phyloP scores from a whole-genome alignment of 1,140 invertebrate genomes.

The Tetramorium alpestre region DNA sequence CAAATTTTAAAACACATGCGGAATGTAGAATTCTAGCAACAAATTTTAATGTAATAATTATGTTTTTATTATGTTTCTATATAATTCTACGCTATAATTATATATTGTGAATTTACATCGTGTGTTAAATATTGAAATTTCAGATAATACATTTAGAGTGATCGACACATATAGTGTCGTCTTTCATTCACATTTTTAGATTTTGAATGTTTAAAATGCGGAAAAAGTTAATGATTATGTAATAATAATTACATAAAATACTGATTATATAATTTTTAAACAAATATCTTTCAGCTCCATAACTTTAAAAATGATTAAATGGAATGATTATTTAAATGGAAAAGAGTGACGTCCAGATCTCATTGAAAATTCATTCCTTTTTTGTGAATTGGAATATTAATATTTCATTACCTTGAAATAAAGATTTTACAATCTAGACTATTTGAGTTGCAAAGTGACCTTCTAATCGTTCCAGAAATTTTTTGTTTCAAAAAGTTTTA shows the following conservation, averaged over 20 bases:
- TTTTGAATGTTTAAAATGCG: not conserved
- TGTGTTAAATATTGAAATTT: not conserved
- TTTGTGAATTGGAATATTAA: too few species aligned
- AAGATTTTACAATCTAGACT: too few species aligned
- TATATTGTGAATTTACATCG: not conserved
- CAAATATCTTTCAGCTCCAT: not conserved
- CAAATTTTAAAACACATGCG: not conserved
- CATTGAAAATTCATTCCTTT: too few species aligned
- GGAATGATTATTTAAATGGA: not conserved
- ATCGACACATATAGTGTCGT: not conserved
- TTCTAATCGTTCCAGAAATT: too few species aligned
- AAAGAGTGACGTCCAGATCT: too few species aligned
- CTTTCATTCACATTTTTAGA: not conserved
- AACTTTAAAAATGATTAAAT: not conserved
- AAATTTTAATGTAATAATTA: not conserved
- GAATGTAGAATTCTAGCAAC: not conserved
- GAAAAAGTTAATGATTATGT: too few species aligned
- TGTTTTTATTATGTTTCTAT: not conserved
- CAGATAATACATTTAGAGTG: not conserved
- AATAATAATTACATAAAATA: not conserved
- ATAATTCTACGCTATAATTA: not conserved
- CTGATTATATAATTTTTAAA: not conserved
- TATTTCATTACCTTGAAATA: too few species aligned
- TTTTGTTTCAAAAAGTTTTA: too few species aligned
- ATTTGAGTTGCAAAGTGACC: too few species aligned